Base-by-base conservation (phyloP, 2,888 invertebrate genomes). In the Melieria picta region DNA sequence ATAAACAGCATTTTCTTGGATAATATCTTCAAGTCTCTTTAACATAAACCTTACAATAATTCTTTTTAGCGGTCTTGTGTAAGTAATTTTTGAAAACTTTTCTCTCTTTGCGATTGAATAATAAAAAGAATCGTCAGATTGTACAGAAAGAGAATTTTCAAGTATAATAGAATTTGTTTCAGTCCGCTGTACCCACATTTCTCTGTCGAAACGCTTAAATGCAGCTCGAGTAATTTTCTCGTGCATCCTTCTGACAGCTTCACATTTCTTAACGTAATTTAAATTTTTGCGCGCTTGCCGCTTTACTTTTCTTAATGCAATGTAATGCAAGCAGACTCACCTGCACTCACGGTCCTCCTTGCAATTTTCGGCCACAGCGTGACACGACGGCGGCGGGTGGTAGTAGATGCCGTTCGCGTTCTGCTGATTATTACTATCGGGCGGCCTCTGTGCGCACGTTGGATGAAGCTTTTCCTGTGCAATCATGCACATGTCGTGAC, bases 391-490 rank as follows among this genome's bases (percentile, higher is more conserved):
- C 77, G 93, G 91, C 63, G 94, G 91, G 56, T 89, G 89, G 78
- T 86, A 87, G 76, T 84, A 85, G 77, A 86, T 85, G 78, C 86
- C 87, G 79, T 85, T 86, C 74, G 89, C 88, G 81, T 88, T 89
- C 74, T 88, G 87, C 76, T 85, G 84, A 82, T 85, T 86, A 79
- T 83, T 84, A 66, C 89, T 90, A 72, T 91, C 90, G 63, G 92
- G 91, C 72, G 92, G 91, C 71, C 94, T 90, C 87, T 95, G 94
- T 65, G 96, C 96, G 86, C 96, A 96, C 61, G 92, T 91, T 9
- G 96, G 96, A 87, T 96, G 96, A 76, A 96, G 90, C 83, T 94
- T 93, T 87, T 96, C 94, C 87, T 96, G 95, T 75, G 96, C 95
- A 80, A 93, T 90, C 89, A 95, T 91, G 88, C 96, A 97, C 76